phyloP scores from a whole-genome alignment of 2,113 vertebrate genomes.

The Orycteropus afer region DNA sequence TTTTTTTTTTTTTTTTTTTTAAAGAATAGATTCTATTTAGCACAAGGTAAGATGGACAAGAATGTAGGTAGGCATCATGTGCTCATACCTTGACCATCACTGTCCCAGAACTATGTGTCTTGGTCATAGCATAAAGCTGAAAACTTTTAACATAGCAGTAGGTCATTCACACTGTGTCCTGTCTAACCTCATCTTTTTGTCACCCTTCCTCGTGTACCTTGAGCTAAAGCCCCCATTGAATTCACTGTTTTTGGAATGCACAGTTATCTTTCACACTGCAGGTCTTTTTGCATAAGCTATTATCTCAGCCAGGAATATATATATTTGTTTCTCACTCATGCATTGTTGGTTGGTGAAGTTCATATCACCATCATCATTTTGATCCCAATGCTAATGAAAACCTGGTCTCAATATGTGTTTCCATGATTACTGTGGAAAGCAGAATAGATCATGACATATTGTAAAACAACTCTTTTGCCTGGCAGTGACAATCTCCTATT shows the following conservation, averaged over 20 bases:
- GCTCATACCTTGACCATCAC: not conserved
- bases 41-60: not conserved
- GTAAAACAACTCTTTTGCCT: not conserved
- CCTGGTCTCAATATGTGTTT: not conserved
- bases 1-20: no score
- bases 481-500: not conserved
- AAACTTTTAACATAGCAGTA: not conserved
- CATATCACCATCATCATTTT: not conserved
- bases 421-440: not conserved
- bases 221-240: not conserved
- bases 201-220: not conserved
- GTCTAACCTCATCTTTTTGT: not conserved
- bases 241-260: not conserved
- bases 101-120: conserved; percentile 1
- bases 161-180: not conserved
- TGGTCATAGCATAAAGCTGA: not conserved
- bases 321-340: not conserved
- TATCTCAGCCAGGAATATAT: not conserved
- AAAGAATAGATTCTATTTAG: not conserved
- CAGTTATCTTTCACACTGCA: not conserved
- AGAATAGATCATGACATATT: not conserved
- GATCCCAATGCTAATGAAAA: not conserved
- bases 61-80: not conserved
- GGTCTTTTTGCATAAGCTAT: not conserved
- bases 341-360: not conserved